Evolutionary conservation across 2,797 vertebrate species (phyloP).

Genomic region (Crocidura indochinensis): DNA sequence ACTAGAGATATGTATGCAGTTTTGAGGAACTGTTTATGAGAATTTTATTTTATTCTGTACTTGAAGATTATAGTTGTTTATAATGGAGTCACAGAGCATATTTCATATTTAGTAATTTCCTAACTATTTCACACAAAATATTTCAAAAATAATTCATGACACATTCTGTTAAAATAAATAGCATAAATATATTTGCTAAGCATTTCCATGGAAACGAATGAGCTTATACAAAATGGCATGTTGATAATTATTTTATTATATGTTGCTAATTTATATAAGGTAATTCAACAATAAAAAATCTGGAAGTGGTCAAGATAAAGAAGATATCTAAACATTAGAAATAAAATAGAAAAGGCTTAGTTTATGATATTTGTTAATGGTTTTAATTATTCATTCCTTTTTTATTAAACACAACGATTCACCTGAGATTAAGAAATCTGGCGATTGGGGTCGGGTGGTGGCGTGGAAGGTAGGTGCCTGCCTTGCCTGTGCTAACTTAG

Average conservation of each 20-base stretch:
- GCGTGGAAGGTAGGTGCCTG: too few relatives aligned
- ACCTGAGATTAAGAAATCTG: slow-evolving; percentile 11
- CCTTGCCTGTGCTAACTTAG: too few relatives aligned
- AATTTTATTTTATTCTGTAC: slow-evolving; percentile 41
- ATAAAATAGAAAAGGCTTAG: background rate
- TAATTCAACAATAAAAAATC: background rate
- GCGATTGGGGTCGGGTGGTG: too few relatives aligned
- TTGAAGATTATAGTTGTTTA: slow-evolving; percentile 54
- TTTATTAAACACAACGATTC: background rate
- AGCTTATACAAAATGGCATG: slow-evolving; percentile 1
- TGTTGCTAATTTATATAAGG: slow-evolving; percentile 52
- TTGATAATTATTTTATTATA: slow-evolving; percentile 73
- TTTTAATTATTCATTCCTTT: background rate
- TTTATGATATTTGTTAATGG: background rate
- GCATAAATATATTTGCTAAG: slow-evolving; percentile 62
- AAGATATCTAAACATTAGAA: slow-evolving; percentile 53
- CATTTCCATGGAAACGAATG: slow-evolving; percentile 85
- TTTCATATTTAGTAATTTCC: slow-evolving; percentile 64
- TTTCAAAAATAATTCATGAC: slow-evolving; percentile 72
- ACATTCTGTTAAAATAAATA: slow-evolving; percentile 75
- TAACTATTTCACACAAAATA: slow-evolving; percentile 76
- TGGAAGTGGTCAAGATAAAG: slow-evolving; percentile 36
- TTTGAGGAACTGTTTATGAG: slow-evolving; percentile 25
- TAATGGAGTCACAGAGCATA: slow-evolving; percentile 62
- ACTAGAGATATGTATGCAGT: rapidly evolving